Evolutionary conservation across 2,797 vertebrate genomes (phyloP), one percentile per base, ranked within the genome.

Genomic region (Chrysocyon brachyurus): DNA sequence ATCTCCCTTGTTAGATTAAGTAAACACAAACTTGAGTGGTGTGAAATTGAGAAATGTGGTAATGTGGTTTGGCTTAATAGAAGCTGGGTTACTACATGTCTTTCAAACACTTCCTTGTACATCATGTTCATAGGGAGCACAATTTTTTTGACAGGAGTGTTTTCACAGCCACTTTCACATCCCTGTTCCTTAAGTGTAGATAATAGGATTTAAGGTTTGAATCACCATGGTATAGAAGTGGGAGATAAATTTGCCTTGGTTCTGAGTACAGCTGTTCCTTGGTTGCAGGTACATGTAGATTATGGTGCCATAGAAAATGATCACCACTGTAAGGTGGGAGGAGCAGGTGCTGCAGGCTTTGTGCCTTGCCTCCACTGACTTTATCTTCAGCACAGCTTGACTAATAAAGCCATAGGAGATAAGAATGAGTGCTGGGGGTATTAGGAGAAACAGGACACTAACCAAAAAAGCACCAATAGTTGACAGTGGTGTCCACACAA

Each of bases 261-360:
- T 93, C 75, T 94, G 72, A 15, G 52, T 4, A 1, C 31, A 52
- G 22, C 56, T 94, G 24, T 93, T 73, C 3, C 52, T 68, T 19
- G 92, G 92, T 68, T 97, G 90, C 8, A 97, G 81, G 82, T 96
- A 97, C 94, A 95, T 95, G 84, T 94, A 95, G 56, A 96, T 96
- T 46, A 90, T 63, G 78, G 89, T 97, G 17, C 95, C 95, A 14
- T 96, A 97, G 82, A 95, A 97, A 17, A 97, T 77, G 16, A 73
- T 49, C 28, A 97, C 95, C 33, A 98, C 94, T 0, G 28, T 36
- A 10, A 98, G 68, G 22, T 97, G 97, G 15, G 96, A 94, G n/a
- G 87, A 92, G 36, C 97, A 98, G 11, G 97, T 98, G 22, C 97
- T 96, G 56, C 94, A 97, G 14, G 97, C 97, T 52, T 97, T 98